Evolutionary conservation across 2,113 vertebrate genomes (phyloP), one percentile per base, ranked within the genome.

Genomic region (Ammodytes dubius): DNA sequence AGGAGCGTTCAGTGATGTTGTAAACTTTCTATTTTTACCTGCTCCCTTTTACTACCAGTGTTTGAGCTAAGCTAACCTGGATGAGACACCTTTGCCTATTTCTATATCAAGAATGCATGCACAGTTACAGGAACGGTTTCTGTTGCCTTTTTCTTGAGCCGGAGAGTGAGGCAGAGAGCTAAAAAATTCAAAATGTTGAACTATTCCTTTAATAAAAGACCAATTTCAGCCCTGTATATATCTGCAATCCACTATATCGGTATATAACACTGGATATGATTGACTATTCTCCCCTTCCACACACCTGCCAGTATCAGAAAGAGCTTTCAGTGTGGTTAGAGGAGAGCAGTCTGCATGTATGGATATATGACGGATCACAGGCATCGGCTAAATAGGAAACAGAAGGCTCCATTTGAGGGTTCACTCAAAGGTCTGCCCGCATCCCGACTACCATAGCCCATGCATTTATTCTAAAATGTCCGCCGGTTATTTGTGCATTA

Each of bases 401-500:
- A 89, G 85, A 91, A 90, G 88, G 85, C 82, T 88, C 80, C 49
- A 79, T 82, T 81, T 74, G 46, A 27, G 82, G 86, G 91, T 94
- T 95, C 94, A 95, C 61, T 63, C 84, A 83, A 87, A 93, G 93
- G 93, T 94, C 93, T 87, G 79, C 72, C 27, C 63, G 70, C 77
- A 71, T 81, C 78, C 77, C 12, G 70, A 27, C 79, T 74, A 74
- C 81, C 67, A 82, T 79, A 74, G 70, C 81, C 27, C 56, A 53
- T 68, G 81, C 81, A 93, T 94, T 88, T 87, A 85, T 91, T 93
- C 83, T 87, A 80, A 93, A 92, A 91, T 87, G 87, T 79, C 86
- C 88, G 88, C 77, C 49, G 74, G 90, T 93, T 91, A 94, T 95
- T 93, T 93, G 91, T 88, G 90, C 90, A 90, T 91, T 92, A 92